These are phyloP conservation scores for Zosterops borbonicus DNA, from an alignment of 2,113 vertebrate species.

Conservation along the genomic window DNA sequence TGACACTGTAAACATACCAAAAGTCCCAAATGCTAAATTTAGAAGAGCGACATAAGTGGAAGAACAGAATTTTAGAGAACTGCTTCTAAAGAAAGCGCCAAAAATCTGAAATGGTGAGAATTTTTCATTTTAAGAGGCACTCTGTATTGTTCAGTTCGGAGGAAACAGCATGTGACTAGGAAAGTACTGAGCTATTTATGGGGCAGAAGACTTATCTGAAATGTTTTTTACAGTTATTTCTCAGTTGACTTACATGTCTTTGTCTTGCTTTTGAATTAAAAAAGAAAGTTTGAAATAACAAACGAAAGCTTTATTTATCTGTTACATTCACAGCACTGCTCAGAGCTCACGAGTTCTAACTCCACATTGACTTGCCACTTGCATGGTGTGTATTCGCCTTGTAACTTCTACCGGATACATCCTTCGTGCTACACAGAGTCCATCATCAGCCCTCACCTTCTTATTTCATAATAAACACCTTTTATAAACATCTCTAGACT, in stretches of 20 bases:
- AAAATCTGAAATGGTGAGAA: neutral
- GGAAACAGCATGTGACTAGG: neutral
- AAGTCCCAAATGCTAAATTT: constrained; percentile 35
- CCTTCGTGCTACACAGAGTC: neutral
- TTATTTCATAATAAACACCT: neutral
- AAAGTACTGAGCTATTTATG: neutral
- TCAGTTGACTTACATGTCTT: neutral
- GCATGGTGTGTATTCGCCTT: neutral
- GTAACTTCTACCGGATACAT: neutral
- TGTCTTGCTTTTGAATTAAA: neutral
- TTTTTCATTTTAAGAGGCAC: neutral
- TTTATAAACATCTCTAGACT: neutral
- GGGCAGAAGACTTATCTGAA: neutral
- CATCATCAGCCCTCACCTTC: neutral
- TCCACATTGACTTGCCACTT: neutral
- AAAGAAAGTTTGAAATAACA: neutral
- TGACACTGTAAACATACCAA: neutral
- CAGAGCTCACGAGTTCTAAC: neutral
- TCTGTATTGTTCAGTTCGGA: neutral
- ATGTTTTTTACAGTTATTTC: neutral
- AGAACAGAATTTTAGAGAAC: constrained; percentile 39
- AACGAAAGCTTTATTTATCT: neutral
- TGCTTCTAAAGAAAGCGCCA: constrained; percentile 11
- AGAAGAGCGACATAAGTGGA: constrained; percentile 26
- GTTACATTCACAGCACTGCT: neutral